A percentile compares a stretch with the other conserved stretches of the same genome.
Evolutionary conservation across 2,113 vertebrate genomes (phyloP).

Genomic region (Motacilla alba): DNA sequence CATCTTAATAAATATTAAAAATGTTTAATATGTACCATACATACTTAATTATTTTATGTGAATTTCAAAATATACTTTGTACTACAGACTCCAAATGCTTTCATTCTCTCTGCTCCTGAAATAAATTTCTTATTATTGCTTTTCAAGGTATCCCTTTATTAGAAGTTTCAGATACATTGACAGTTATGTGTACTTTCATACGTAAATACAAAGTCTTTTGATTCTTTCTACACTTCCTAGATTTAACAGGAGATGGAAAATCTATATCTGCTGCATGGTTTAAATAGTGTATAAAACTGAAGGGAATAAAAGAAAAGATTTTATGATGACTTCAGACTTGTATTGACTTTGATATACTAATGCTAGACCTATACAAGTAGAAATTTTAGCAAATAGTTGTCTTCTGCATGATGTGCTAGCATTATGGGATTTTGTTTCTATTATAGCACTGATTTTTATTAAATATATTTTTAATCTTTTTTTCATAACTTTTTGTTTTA

Average conservation of each 20-base stretch:
- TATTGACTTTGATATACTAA: background rate
- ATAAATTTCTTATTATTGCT: background rate
- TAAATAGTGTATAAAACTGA: background rate
- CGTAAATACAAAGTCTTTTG: rapidly evolving
- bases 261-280: background rate
- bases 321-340: background rate
- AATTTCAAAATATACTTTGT: background rate
- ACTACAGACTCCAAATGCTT: background rate
- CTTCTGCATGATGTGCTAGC: background rate
- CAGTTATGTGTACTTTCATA: background rate
- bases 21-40: background rate
- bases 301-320: background rate
- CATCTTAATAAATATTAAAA: background rate
- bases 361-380: background rate
- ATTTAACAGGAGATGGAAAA: background rate
- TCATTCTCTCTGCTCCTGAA: background rate
- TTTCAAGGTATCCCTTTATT: background rate
- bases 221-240: background rate
- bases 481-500: background rate
- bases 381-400: background rate
- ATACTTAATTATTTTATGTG: background rate
- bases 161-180: background rate
- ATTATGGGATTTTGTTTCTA: background rate
- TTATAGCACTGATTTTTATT: background rate
- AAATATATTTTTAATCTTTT: background rate